Evolutionary conservation across 2,113 vertebrate species (phyloP), one percentile per base, ranked within the genome.

Genomic region (Bubalus kerabau): DNA sequence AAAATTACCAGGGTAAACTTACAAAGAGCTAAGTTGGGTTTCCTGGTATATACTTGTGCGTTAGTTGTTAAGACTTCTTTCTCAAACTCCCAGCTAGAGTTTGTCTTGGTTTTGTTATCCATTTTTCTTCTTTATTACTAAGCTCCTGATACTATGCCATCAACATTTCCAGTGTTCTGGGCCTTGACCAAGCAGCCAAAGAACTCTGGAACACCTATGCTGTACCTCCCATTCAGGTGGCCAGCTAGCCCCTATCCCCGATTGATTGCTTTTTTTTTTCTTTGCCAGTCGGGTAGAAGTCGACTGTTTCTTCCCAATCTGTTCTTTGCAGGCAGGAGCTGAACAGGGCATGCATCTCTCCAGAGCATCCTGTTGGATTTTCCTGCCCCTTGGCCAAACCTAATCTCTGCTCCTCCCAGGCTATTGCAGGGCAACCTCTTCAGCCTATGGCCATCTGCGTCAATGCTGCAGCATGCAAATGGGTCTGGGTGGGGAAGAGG

Each of bases 381-480:
- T 62, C 43, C 32, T 78, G 83, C 23, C 0, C 0, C 30, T 64
- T 64, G 46, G n/a, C 92, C 26, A 16, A 21, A 52, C 74, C n/a
- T 43, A 7, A 16, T 40, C 54, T 40, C 52, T 36, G 23, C 67
- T 59, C 32, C 76, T 80, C 64, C 43, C 64, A 36, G 52, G 60
- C 87, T 12, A 12, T 26, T 21, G 1, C n/a, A n/a, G 32, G 50
- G 28, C 82, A 19, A 59, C 17, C 54, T 93, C 52, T 30, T 74
- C 24, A 16, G 56, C 64, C 54, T 59, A 24, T 26, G 56, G n/a
- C 54, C 43, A 36, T 17, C 64, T 56, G 30, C n/a, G 19, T 19
- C 62, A n/a, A 6, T 0, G 3, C 21, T 50, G 40, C 2, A 2
- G 36, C 5, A 1, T 4, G 7, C 80, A n/a, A 21, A 40, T 76